These are phyloP conservation scores for Hypselothyrea guttata DNA, from an alignment of 2,888 invertebrate species.

Conservation along the genomic window DNA sequence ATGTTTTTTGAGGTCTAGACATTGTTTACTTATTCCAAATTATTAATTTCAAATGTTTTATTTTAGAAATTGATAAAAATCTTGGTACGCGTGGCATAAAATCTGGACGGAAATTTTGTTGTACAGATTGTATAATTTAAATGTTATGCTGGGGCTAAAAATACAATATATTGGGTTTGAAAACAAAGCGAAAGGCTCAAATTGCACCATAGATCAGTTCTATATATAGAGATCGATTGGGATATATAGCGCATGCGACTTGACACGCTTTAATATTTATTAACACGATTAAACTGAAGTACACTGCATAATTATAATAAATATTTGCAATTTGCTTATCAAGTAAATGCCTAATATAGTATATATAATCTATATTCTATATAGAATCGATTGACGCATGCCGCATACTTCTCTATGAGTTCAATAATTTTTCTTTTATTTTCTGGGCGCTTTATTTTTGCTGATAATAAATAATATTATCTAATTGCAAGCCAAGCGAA, in stretches of 20 bases:
- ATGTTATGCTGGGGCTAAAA: constrained; percentile 18
- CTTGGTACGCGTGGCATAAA: constrained; percentile 32
- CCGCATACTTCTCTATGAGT: constrained; percentile 15
- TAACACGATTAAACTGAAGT: constrained; percentile 7
- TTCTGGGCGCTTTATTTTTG: too few relatives aligned
- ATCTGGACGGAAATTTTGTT: neutral
- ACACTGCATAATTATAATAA: constrained; percentile 9
- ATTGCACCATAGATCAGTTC: constrained; percentile 1
- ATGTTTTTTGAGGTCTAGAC: constrained; percentile 41
- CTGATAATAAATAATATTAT: constrained; percentile 56
- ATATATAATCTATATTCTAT: constrained; percentile 1
- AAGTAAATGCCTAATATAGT: constrained; percentile 8
- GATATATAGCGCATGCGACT: neutral
- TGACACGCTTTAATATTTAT: constrained; percentile 3
- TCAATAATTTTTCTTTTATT: constrained; percentile 32
- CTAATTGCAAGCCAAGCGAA: constrained; percentile 40
- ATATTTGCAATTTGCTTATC: constrained; percentile 38
- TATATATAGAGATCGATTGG: neutral
- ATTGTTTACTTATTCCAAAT: constrained; percentile 22
- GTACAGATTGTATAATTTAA: constrained; percentile 6
- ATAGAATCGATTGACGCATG: constrained; percentile 40
- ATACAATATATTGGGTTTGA: constrained; percentile 16
- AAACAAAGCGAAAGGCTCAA: constrained; percentile 1
- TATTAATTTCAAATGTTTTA: neutral
- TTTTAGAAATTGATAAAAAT: constrained; percentile 34